These are phyloP conservation scores for Lagopus leucura DNA, from an alignment of 2,113 vertebrate genomes.

Conservation along the genomic window DNA sequence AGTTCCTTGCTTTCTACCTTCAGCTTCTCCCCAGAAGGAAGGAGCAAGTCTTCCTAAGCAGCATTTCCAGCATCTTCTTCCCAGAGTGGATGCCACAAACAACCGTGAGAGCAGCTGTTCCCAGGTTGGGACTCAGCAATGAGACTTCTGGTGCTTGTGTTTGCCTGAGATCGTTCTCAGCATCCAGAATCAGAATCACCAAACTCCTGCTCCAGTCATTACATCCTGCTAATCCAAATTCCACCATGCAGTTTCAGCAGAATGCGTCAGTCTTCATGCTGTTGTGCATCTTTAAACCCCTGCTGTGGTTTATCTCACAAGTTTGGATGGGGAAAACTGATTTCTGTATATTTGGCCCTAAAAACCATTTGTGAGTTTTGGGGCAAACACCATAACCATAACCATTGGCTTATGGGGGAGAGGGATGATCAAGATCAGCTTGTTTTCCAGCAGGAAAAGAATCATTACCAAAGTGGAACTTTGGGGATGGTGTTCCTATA, in stretches of 20 bases:
- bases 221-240: background rate
- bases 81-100: rapidly evolving
- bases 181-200: background rate
- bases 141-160: background rate
- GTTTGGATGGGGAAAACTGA: background rate
- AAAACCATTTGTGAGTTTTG: background rate
- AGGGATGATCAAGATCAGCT: background rate
- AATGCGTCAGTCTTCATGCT: background rate
- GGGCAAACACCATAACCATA: background rate
- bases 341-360: background rate
- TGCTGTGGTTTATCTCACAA: background rate
- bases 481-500: background rate
- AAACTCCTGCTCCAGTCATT: background rate
- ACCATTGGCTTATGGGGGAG: background rate
- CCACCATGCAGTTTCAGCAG: background rate
- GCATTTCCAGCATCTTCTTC: background rate
- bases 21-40: background rate
- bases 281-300: background rate
- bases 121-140: background rate
- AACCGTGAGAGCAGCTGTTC: rapidly evolving
- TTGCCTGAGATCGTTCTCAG: background rate
- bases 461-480: background rate
- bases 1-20: background rate
- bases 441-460: background rate
- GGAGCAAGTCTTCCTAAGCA: background rate